A percentile compares a stretch with the other conserved stretches of the same genome.
Evolutionary conservation across 1,140 invertebrate species (phyloP).

Genomic region (Glossosoma conforme): DNA sequence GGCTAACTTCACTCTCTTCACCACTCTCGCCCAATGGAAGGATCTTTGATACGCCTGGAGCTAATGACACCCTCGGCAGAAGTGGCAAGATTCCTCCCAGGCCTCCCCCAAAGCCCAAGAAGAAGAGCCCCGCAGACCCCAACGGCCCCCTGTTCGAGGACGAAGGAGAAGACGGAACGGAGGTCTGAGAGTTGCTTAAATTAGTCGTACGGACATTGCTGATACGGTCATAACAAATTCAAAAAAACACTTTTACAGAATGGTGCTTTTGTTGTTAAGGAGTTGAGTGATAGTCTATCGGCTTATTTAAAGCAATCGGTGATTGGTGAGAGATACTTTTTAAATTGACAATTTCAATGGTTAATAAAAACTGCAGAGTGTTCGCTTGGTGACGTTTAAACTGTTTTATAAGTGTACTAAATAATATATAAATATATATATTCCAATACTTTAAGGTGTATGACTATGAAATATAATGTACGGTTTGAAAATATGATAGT

Average conservation of each 20-base stretch:
- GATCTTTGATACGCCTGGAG: constrained; percentile 16
- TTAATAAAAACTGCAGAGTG: too few species aligned
- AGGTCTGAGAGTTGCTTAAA: constrained; percentile 56
- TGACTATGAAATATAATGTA: too few species aligned
- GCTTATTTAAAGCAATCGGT: background rate
- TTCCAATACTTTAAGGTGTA: background rate
- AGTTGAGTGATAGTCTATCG: background rate
- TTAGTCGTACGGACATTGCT: constrained; percentile 19
- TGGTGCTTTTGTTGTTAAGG: constrained; percentile 7
- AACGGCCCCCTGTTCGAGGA: constrained; percentile 72
- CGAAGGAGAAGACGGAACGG: constrained; percentile 80
- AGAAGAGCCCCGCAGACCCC: constrained; percentile 53
- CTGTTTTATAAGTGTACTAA: background rate
- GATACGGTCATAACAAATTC: constrained; percentile 17
- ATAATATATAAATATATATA: background rate
- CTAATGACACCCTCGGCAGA: constrained; percentile 39
- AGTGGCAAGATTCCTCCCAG: constrained; percentile 70
- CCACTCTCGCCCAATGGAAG: constrained; percentile 9
- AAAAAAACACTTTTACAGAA: background rate
- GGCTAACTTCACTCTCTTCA: constrained; percentile 13
- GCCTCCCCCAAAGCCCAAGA: constrained; percentile 76
- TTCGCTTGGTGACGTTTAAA: background rate
- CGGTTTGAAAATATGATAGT: too few species aligned
- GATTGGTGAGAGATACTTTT: background rate
- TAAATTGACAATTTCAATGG: background rate